Conservation (phyloP, 2,888 invertebrate species). For the Tachina grossa region DNA sequence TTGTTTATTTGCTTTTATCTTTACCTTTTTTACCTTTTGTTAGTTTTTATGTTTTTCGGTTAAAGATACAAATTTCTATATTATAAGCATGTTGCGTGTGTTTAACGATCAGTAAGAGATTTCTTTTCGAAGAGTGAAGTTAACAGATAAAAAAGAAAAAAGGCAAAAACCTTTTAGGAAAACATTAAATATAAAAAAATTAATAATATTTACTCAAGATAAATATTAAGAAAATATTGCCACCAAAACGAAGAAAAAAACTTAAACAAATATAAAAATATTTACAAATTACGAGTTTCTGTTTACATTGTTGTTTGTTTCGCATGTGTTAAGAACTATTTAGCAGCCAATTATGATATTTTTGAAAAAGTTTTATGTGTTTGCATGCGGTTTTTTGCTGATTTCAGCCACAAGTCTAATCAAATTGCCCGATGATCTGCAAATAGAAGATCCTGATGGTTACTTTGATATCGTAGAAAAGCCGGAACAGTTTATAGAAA, state of each 20-base stretch:
- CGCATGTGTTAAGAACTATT: not conserved
- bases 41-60: slow-evolving; percentile 53
- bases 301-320: not conserved
- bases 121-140: slow-evolving; percentile 67
- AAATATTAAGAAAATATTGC: slow-evolving; percentile 43
- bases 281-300: not conserved
- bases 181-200: slow-evolving; percentile 12
- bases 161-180: slow-evolving; percentile 13
- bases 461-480: slow-evolving; percentile 73
- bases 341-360: slow-evolving; percentile 33
- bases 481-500: slow-evolving; percentile 74
- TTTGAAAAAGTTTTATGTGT: slow-evolving; percentile 26
- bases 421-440: slow-evolving; percentile 61
- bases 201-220: slow-evolving; percentile 51
- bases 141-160: slow-evolving; percentile 32
- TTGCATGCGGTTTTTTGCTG: slow-evolving; percentile 34
- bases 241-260: not conserved
- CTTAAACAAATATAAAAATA: slow-evolving; percentile 26
- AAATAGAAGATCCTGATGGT: slow-evolving; percentile 75
- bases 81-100: slow-evolving; percentile 62
- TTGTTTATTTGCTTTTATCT: slow-evolving; percentile 55
- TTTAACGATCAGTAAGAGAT: slow-evolving; percentile 69
- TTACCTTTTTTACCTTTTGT: slow-evolving; percentile 60
- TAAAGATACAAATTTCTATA: slow-evolving; percentile 62
- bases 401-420: slow-evolving; percentile 22